Percentiles rank a stretch among this genome's conserved stretches.
phyloP scores from a whole-genome alignment of 1,140 invertebrate genomes.

The Cardiocondyla obscurior region DNA sequence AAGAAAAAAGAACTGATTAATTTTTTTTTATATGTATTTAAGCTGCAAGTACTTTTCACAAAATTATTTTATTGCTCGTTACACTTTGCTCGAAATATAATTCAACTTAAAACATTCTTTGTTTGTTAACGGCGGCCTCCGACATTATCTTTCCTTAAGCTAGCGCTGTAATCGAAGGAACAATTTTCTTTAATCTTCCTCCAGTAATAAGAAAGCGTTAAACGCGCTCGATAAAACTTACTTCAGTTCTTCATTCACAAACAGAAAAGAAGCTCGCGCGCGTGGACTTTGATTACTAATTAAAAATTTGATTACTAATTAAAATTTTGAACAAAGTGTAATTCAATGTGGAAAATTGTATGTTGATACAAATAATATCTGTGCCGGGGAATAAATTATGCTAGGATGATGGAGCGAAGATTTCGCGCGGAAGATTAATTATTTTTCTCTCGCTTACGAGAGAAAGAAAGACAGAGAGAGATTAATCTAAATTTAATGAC shows the following conservation, averaged over 20 bases:
- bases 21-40: neutral
- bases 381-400: neutral
- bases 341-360: constrained; percentile 3
- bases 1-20: too few species aligned
- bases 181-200: constrained; percentile 28
- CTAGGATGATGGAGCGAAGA: neutral
- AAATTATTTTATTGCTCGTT: neutral
- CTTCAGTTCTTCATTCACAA: constrained; percentile 19
- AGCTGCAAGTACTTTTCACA: neutral
- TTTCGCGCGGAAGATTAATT: neutral
- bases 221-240: constrained; percentile 14
- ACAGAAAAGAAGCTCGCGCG: neutral
- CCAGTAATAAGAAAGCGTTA: constrained; percentile 15
- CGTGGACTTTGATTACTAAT: constrained; percentile 5
- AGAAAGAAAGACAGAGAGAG: too few species aligned
- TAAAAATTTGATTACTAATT: neutral
- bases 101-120: neutral
- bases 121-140: neutral
- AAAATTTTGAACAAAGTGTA: neutral
- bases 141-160: neutral
- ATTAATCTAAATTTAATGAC: neutral
- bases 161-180: neutral
- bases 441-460: neutral
- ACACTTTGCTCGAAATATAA: neutral
- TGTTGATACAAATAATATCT: neutral